Evolutionary conservation across 1,140 invertebrate genomes (phyloP).

Genomic region (Papilio polyxenes): DNA sequence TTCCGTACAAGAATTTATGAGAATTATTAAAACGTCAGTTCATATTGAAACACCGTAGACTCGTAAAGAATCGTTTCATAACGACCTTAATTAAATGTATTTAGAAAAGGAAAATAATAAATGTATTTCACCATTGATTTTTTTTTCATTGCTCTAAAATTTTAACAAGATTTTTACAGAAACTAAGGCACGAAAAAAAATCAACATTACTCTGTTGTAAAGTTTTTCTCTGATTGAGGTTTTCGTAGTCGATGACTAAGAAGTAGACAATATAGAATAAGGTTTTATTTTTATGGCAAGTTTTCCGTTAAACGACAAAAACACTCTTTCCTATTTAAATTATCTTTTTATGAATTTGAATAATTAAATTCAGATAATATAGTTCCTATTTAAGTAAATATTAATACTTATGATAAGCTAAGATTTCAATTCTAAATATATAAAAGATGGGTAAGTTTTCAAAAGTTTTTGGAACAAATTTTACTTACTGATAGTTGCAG

Average conservation of each 20-base stretch:
- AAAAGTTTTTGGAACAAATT: background rate
- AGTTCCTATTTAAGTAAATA: background rate
- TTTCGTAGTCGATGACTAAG: background rate
- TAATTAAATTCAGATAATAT: no score
- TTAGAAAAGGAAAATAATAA: background rate
- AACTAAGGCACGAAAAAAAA: background rate
- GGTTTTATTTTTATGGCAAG: background rate
- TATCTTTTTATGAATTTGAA: background rate
- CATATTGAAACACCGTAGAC: slow-evolving; percentile 63
- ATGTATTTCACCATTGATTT: background rate
- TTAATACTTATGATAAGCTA: background rate
- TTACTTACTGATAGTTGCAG: background rate
- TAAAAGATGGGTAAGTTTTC: slow-evolving; percentile 2
- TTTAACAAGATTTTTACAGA: background rate
- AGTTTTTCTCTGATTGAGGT: background rate
- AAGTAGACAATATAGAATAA: background rate
- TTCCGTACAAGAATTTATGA: slow-evolving; percentile 71
- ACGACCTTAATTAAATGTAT: background rate
- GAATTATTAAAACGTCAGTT: slow-evolving; percentile 69
- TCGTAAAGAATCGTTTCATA: slow-evolving; percentile 35
- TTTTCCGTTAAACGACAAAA: background rate
- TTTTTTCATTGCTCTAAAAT: background rate
- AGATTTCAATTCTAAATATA: background rate
- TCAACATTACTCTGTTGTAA: background rate
- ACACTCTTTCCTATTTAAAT: background rate